Base-by-base conservation (phyloP, 92 coral and sea anemone species). In the Heteractis magnifica region DNA sequence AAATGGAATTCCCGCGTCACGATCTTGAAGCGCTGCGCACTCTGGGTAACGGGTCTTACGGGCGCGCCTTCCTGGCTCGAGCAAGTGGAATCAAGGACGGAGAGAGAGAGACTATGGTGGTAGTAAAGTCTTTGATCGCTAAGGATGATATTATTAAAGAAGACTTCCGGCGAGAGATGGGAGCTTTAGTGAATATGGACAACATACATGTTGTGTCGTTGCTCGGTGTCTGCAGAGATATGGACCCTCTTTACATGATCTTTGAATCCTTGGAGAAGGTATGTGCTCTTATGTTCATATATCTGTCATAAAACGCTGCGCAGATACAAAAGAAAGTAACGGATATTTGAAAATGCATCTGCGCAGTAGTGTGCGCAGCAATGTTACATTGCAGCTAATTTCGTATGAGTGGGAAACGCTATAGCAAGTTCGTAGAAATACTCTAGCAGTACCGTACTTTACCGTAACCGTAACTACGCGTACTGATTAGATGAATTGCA, bases 191-290 rank as follows among this genome's bases (percentile, higher is more conserved):
- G 21, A 84, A 79, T 52, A 81, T 96, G 88, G 84, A 88, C 55
- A 92, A 94, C 44, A 88, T 89, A 14, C 91, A 94, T 86, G 93
- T 96, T 19, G 94, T 93, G 16, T 83, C 89, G 21, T 73, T 96
- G 83, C 86, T 96, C 9, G 99, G 99, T 14, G 91, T 94, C 3
- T 96, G 99, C 81, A 87, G 80, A 51, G 99, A 96, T 18, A 98
- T 87, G 7, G 98, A 92, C 2, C 99, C 99, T 0, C 44, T 82
- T 75, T 94, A 90, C 71, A 88, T 94, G 96, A 96, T 96, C 71
- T 96, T 95, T 71, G 99, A 96, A 82, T 95, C 92, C 21, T 79
- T 89, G 56, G 99, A 96, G 65, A 94, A 96, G 95, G 99, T 96
- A 87, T 59, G 88, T 11, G 3, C 10, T n/a, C 70, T 6, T 48